phyloP scores from a whole-genome alignment of 2,797 vertebrate species.

The Melanotaenia nigrans region DNA sequence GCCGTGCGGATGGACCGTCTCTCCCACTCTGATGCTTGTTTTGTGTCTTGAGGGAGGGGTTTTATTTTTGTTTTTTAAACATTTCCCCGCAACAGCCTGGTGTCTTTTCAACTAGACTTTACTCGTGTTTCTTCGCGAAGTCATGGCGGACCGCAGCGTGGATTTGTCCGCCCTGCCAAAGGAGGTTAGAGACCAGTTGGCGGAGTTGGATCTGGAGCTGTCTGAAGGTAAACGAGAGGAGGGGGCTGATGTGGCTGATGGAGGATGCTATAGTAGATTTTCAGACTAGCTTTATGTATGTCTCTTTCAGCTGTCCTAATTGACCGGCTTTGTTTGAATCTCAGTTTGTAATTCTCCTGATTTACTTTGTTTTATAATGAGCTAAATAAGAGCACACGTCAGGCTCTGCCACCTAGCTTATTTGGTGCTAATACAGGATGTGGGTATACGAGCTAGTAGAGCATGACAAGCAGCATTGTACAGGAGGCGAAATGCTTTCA shows the following conservation, averaged over 20 bases:
- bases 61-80: conserved; percentile 49
- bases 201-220: conserved; percentile 97
- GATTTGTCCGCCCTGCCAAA: conserved; percentile 89
- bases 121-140: conserved; percentile 48
- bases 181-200: conserved; percentile 95
- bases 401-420: conserved; percentile 52
- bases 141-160: conserved; percentile 88
- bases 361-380: background rate
- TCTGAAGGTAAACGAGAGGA: conserved; percentile 88
- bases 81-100: conserved; percentile 6
- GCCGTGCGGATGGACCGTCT: conserved; percentile 79
- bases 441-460: conserved; percentile 64
- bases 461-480: conserved; percentile 64
- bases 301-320: conserved; percentile 27
- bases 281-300: conserved; percentile 35
- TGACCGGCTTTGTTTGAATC: conserved; percentile 7
- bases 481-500: conserved; percentile 26
- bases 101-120: conserved; percentile 36
- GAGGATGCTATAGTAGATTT: conserved; percentile 51
- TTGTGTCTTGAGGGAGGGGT: conserved; percentile 74
- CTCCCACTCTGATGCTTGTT: conserved; percentile 73
- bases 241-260: conserved; percentile 17
- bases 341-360: background rate
- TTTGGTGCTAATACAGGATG: conserved; percentile 67
- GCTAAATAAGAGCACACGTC: conserved; percentile 36